Conservation (phyloP, 2,888 invertebrate species). For the Ophion ellenae region DNA sequence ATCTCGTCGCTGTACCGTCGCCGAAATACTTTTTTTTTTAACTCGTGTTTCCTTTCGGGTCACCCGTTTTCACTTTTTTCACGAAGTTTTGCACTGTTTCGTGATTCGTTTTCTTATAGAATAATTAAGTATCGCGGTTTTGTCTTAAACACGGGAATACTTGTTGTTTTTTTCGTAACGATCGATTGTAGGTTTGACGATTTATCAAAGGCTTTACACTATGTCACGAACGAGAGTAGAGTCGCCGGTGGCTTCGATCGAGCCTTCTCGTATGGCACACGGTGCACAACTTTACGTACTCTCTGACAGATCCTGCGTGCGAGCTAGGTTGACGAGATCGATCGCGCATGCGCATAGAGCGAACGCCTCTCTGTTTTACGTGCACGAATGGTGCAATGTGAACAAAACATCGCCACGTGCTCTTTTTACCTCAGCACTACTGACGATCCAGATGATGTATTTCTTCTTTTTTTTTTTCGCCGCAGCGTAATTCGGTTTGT, state of each 20-base stretch:
- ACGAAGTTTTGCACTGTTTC: not conserved
- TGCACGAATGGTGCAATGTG: slow-evolving; percentile 40
- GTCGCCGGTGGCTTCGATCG: slow-evolving; percentile 67
- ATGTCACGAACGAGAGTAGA: slow-evolving; percentile 64
- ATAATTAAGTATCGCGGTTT: slow-evolving; percentile 28
- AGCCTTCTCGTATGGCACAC: slow-evolving; percentile 52
- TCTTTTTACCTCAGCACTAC: slow-evolving; percentile 47
- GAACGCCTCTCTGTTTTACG: slow-evolving; percentile 27
- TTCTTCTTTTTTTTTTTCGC: not conserved
- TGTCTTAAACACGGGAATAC: not conserved
- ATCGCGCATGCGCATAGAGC: slow-evolving; percentile 68
- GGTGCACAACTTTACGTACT: slow-evolving; percentile 48
- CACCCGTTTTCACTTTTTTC: not conserved
- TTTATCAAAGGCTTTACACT: slow-evolving; percentile 31
- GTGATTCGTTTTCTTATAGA: not conserved
- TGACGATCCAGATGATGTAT: not conserved
- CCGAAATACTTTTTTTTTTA: not conserved
- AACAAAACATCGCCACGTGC: slow-evolving; percentile 77
- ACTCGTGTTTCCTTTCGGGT: no score
- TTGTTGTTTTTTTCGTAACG: slow-evolving; percentile 22
- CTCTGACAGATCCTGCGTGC: slow-evolving; percentile 62
- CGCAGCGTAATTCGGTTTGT: not conserved
- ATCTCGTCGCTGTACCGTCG: slow-evolving; percentile 18
- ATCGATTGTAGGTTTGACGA: slow-evolving; percentile 12
- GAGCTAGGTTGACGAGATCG: slow-evolving; percentile 32